Conservation (phyloP, 2,888 invertebrate species). For the Nomada ruficornis region DNA sequence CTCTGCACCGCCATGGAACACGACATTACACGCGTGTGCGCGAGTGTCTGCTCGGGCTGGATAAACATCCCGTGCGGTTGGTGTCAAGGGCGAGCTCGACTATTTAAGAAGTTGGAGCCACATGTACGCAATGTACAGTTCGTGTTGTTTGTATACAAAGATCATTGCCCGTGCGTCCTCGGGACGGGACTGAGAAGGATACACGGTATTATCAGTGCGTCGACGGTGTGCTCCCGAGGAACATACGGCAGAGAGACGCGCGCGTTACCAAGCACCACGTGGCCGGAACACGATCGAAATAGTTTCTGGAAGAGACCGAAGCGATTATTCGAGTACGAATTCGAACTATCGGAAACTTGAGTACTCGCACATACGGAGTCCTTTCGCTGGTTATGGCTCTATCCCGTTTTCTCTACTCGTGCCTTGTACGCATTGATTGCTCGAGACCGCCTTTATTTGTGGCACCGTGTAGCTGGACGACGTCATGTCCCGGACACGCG, state of each 20-base stretch:
- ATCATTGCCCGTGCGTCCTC: slow-evolving; percentile 13
- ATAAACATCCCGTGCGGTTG: slow-evolving; percentile 50
- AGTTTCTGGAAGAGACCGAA: not conserved
- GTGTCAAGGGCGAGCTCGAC: slow-evolving; percentile 44
- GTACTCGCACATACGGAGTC: slow-evolving; percentile 33
- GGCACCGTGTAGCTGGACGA: not conserved
- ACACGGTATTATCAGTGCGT: slow-evolving; percentile 22
- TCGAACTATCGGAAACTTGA: not conserved
- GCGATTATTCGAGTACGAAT: not conserved
- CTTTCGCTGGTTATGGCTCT: slow-evolving; percentile 54
- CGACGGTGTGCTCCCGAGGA: not conserved
- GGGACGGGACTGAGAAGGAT: not conserved
- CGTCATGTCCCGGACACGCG: not conserved
- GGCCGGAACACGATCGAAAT: slow-evolving; percentile 15
- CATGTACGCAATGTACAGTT: slow-evolving; percentile 9
- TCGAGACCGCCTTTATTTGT: slow-evolving; percentile 36
- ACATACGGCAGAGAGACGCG: not conserved
- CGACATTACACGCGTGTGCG: slow-evolving; percentile 50
- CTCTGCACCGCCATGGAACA: slow-evolving; percentile 52
- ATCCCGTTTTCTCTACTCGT: slow-evolving; percentile 36
- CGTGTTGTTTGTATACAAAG: slow-evolving; percentile 63
- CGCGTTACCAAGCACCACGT: slow-evolving; percentile 40
- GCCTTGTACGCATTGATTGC: slow-evolving; percentile 22
- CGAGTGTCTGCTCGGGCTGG: slow-evolving; percentile 40
- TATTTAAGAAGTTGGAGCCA: slow-evolving; percentile 12